A percentile compares a stretch with the other conserved stretches of the same genome.
Conservation (phyloP, 2,113 vertebrate genomes). For the Chloebia gouldiae region DNA sequence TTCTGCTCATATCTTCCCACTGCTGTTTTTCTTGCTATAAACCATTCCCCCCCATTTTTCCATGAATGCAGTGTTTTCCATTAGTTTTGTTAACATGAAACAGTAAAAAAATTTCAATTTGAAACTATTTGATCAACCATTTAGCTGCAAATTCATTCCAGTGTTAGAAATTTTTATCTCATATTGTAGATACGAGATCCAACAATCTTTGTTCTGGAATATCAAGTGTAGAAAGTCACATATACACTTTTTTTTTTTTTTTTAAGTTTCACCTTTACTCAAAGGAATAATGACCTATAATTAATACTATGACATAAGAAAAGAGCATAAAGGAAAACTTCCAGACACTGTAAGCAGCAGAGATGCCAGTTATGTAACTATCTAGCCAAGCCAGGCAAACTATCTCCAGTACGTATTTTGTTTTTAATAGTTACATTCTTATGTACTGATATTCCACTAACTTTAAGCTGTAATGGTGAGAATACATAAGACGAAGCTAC, state of each 20-base stretch:
- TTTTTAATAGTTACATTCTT: neutral
- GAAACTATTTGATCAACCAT: neutral
- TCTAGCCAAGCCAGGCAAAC: neutral
- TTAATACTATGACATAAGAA: neutral
- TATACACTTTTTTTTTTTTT: neutral
- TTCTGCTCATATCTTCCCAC: neutral
- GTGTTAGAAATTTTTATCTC: neutral
- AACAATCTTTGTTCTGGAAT: neutral
- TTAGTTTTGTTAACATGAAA: neutral
- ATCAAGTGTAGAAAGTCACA: neutral
- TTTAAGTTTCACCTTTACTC: neutral
- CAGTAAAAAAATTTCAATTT: neutral
- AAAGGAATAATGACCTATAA: neutral
- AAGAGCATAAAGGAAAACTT: neutral
- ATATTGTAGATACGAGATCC: accelerated
- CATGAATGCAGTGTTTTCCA: neutral
- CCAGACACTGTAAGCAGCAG: neutral
- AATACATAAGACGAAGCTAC: neutral
- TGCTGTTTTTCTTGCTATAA: neutral
- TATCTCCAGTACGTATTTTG: neutral
- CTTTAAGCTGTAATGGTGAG: neutral
- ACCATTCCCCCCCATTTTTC: neutral
- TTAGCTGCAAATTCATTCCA: neutral
- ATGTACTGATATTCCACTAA: neutral
- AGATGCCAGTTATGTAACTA: neutral